These are phyloP conservation scores for Drosophila paulistorum DNA, from an alignment of 1,140 invertebrate species.

Conservation along the genomic window DNA sequence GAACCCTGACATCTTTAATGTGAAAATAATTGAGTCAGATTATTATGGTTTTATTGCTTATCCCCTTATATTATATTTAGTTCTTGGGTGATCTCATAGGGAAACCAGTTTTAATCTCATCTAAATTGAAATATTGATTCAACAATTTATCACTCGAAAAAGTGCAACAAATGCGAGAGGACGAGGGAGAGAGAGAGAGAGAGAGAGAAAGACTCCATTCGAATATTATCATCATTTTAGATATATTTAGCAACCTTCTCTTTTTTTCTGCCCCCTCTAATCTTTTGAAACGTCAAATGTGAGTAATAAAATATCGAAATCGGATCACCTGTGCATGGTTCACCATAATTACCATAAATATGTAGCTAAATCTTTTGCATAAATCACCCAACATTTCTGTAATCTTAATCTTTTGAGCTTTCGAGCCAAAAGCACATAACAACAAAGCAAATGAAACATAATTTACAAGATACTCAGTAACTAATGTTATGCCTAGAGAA, in stretches of 20 bases:
- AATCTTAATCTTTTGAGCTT: neutral
- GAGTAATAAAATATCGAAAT: neutral
- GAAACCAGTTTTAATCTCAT: conserved; percentile 2
- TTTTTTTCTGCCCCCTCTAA: no score
- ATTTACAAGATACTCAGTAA: no score
- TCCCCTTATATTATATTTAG: neutral
- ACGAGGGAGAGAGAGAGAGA: neutral
- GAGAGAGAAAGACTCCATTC: no score
- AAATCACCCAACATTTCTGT: neutral
- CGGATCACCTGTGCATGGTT: neutral
- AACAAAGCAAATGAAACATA: neutral
- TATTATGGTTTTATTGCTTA: neutral
- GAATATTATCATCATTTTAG: no score
- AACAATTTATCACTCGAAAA: conserved; percentile 4
- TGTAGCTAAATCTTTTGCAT: neutral
- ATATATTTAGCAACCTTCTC: no score
- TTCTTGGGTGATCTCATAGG: conserved; percentile 6
- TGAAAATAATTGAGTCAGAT: no score
- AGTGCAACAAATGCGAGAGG: neutral
- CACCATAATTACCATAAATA: neutral
- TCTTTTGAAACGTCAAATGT: no score
- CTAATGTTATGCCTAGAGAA: no score
- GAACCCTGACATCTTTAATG: neutral
- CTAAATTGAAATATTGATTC: neutral
- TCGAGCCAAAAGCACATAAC: neutral